These are phyloP conservation scores for Odocoileus hemionus DNA, from an alignment of 2,113 vertebrate genomes.

Conservation along the genomic window DNA sequence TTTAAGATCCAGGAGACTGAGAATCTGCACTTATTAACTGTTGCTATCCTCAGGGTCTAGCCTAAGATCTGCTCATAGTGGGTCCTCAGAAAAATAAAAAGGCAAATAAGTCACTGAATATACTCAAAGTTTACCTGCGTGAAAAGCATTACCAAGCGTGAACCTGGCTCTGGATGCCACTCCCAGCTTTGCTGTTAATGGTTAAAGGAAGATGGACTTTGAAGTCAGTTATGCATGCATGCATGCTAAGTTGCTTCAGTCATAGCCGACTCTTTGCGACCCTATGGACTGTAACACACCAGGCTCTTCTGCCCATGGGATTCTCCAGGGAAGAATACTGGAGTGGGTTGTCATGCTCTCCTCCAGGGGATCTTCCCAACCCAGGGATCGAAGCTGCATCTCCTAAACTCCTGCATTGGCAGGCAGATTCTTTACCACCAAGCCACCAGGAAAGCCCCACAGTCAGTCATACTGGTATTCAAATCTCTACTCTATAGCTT, in stretches of 20 bases:
- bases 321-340: not conserved
- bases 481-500: not conserved
- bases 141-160: not conserved
- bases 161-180: not conserved
- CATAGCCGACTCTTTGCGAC: not conserved
- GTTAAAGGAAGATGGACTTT: not conserved
- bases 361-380: not conserved
- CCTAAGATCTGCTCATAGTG: not conserved
- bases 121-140: not conserved
- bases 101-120: not conserved
- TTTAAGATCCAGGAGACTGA: slow-evolving; percentile 14
- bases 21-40: not conserved
- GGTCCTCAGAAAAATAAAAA: not conserved
- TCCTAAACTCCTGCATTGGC: not conserved
- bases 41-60: not conserved
- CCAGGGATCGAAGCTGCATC: not conserved
- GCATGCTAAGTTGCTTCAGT: not conserved
- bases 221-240: not conserved
- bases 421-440: not conserved
- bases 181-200: not conserved
- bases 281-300: not conserved
- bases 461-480: not conserved
- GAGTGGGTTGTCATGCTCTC: not conserved
- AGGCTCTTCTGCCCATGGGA: not conserved
- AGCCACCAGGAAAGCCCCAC: not conserved